Conservation (phyloP, 2,113 vertebrate genomes). For the Eurypyga helias region DNA sequence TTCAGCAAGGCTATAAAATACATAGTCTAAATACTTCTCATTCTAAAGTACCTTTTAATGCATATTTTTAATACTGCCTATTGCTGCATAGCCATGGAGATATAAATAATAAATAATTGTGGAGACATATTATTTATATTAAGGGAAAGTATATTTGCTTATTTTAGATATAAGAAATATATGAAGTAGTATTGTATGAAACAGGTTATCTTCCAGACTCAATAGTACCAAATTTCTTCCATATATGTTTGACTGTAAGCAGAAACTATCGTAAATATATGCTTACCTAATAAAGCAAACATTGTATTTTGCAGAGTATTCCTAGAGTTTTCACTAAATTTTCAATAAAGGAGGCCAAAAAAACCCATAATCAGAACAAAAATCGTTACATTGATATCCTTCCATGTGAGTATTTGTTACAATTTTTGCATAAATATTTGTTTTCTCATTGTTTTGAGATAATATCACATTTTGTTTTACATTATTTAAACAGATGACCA, state of each 20-base stretch:
- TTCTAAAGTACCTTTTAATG: background rate
- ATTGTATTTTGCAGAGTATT: slow-evolving; percentile 85
- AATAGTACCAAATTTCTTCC: background rate
- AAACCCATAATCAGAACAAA: slow-evolving; percentile 85
- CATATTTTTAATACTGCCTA: background rate
- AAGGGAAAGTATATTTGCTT: background rate
- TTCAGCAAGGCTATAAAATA: background rate
- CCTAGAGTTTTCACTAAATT: slow-evolving; percentile 91
- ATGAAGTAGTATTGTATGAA: background rate
- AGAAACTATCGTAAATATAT: background rate
- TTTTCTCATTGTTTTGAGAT: background rate
- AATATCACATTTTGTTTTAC: background rate
- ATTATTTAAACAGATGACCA: slow-evolving; percentile 84
- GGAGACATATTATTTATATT: background rate
- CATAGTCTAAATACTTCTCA: background rate
- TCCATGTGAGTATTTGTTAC: slow-evolving; percentile 84
- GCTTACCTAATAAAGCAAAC: background rate
- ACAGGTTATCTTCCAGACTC: background rate
- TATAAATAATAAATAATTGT: background rate
- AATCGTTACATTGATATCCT: slow-evolving; percentile 98
- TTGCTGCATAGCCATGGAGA: background rate
- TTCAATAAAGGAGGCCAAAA: slow-evolving; percentile 90
- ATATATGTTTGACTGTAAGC: background rate
- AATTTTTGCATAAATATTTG: background rate
- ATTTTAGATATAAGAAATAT: background rate